Percentiles rank a stretch among this genome's conserved stretches.
Conservation (phyloP, 1,140 invertebrate species). For the Tetramorium parvispinum region DNA sequence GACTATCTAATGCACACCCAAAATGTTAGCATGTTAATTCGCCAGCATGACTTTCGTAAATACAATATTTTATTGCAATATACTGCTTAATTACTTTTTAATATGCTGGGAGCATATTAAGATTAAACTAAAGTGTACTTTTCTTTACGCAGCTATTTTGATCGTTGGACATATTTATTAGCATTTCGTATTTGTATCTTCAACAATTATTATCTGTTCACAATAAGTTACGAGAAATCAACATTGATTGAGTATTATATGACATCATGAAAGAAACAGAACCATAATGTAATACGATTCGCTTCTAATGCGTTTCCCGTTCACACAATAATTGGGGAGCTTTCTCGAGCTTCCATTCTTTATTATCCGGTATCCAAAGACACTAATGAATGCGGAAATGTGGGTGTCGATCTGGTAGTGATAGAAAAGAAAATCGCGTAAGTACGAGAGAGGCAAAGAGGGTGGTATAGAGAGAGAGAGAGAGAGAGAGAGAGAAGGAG, state of each 20-base stretch:
- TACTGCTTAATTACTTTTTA: not conserved
- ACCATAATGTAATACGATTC: not conserved
- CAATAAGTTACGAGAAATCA: not conserved
- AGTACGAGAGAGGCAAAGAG: not conserved
- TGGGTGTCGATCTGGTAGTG: conserved; percentile 8
- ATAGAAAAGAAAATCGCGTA: not conserved
- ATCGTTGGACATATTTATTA: not conserved
- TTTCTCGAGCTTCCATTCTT: conserved; percentile 27
- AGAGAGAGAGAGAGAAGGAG: not conserved
- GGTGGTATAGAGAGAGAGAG: not conserved
- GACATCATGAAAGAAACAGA: not conserved
- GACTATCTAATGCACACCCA: conserved; percentile 25
- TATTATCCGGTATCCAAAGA: conserved; percentile 24
- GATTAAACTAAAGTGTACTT: not conserved
- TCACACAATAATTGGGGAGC: not conserved
- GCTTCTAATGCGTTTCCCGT: not conserved
- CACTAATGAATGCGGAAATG: conserved; percentile 48
- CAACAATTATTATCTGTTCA: not conserved
- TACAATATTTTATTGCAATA: not conserved
- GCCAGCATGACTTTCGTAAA: not conserved
- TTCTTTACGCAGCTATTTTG: not conserved
- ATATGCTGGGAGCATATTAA: not conserved
- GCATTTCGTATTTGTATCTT: not conserved
- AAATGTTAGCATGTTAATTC: conserved; percentile 28
- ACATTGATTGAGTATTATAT: not conserved